These are phyloP conservation scores for Cylloceria caligata DNA, from an alignment of 2,888 invertebrate genomes.

Conservation along the genomic window DNA sequence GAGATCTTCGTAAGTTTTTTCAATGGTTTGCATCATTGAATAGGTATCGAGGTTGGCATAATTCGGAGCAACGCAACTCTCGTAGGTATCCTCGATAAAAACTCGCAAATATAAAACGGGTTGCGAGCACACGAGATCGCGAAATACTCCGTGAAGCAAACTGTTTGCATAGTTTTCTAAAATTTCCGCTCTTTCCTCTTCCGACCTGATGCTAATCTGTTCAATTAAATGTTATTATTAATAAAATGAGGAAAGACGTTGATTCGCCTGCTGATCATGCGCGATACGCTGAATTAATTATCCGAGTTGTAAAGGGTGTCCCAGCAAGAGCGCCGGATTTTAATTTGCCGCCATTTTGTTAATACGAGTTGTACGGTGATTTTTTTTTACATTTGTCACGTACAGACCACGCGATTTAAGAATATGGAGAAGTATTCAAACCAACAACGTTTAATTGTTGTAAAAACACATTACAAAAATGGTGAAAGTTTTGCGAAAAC, in stretches of 20 bases:
- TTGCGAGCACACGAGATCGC: constrained; percentile 86
- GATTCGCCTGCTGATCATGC: no score
- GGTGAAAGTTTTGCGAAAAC: no score
- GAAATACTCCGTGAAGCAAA: constrained; percentile 87
- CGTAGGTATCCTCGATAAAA: constrained; percentile 88
- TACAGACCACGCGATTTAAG: no score
- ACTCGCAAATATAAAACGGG: constrained; percentile 87
- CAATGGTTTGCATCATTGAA: constrained; percentile 87
- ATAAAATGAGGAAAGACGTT: background rate
- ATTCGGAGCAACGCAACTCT: constrained; percentile 87
- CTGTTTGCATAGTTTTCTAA: constrained; percentile 86
- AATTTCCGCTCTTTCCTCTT: constrained; percentile 85
- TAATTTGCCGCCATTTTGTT: no score
- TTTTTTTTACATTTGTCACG: no score
- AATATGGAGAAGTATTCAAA: no score
- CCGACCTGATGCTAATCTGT: constrained; percentile 79
- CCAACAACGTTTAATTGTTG: no score
- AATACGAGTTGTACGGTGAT: no score
- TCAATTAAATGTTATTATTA: constrained; percentile 1
- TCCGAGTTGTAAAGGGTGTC: no score
- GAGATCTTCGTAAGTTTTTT: constrained; percentile 85
- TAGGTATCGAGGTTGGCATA: constrained; percentile 86
- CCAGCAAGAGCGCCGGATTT: no score
- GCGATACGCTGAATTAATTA: background rate
- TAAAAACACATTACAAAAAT: no score